Percentiles rank a stretch among this genome's conserved stretches.
phyloP scores from a whole-genome alignment of 2,888 invertebrate genomes.

The Reticulitermes lucifugus region DNA sequence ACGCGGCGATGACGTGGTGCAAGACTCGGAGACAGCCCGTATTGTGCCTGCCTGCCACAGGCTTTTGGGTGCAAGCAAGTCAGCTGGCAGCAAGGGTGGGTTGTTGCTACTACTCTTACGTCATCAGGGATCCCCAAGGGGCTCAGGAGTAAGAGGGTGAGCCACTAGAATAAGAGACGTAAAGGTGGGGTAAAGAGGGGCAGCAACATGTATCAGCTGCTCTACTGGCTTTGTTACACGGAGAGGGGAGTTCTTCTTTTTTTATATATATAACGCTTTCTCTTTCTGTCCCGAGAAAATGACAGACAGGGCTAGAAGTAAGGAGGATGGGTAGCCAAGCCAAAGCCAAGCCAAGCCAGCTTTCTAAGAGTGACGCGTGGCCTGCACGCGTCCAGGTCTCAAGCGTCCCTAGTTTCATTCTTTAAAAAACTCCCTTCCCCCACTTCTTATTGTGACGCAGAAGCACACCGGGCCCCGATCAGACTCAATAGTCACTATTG shows the following conservation, averaged over 20 bases:
- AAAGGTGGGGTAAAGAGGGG: conserved; percentile 35
- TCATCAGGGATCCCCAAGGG: conserved; percentile 37
- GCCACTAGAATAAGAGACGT: conserved; percentile 33
- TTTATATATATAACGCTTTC: conserved; percentile 10
- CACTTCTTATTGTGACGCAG: conserved; percentile 36
- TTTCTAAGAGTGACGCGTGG: conserved; percentile 39
- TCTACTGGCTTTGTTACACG: conserved; percentile 41
- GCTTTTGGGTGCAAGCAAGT: conserved; percentile 37
- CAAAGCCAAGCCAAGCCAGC: conserved; percentile 37
- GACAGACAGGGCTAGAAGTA: conserved; percentile 12
- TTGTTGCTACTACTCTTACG: conserved; percentile 34
- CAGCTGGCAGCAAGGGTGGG: conserved; percentile 32
- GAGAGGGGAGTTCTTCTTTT: conserved; percentile 32
- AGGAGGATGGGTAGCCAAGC: conserved; percentile 24
- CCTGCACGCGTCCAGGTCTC: conserved; percentile 26
- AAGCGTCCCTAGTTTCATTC: conserved; percentile 27
- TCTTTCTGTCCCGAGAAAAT: conserved; percentile 29
- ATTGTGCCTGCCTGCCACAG: conserved; percentile 6
- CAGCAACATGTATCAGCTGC: conserved; percentile 47
- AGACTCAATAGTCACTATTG: conserved; percentile 37
- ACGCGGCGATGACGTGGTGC: not conserved
- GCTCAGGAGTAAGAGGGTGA: conserved; percentile 34
- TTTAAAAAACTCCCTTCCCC: conserved; percentile 27
- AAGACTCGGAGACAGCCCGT: not conserved
- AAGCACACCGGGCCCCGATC: conserved; percentile 29